Percentiles rank a stretch among this genome's conserved stretches.
phyloP scores from a whole-genome alignment of 2,797 vertebrate genomes.

The Semaprochilodus insignis region DNA sequence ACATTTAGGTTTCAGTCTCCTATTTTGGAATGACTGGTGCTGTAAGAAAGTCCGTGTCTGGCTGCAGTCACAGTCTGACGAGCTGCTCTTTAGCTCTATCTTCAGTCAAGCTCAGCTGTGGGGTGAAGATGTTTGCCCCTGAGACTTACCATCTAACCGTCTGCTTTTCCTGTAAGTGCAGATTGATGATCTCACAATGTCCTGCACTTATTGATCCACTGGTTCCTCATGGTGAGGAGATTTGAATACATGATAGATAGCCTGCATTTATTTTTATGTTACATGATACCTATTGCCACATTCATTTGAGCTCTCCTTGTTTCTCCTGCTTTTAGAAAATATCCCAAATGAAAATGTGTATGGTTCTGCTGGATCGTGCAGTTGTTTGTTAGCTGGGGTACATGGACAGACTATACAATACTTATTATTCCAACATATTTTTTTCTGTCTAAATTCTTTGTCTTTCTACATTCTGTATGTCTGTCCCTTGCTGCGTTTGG shows the following conservation, averaged over 20 bases:
- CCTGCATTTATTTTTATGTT: background rate
- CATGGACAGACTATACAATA: background rate
- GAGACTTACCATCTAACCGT: background rate
- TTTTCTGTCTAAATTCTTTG: constrained; percentile 5
- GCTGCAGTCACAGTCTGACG: background rate
- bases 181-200: constrained; percentile 22
- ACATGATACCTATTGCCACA: background rate
- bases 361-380: background rate
- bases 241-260: background rate
- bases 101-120: background rate
- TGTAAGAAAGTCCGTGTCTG: background rate
- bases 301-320: background rate
- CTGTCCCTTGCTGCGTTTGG: background rate
- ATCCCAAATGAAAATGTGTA: background rate
- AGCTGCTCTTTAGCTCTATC: constrained; percentile 4
- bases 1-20: background rate
- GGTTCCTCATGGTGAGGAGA: constrained; percentile 9
- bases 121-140: background rate
- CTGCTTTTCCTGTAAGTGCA: constrained; percentile 36
- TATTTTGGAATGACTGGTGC: background rate
- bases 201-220: constrained; percentile 29
- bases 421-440: background rate
- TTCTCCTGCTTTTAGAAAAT: background rate
- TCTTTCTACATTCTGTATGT: background rate
- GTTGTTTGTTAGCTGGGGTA: background rate